Evolutionary conservation across 1,140 invertebrate species (phyloP).

Genomic region (Microplitis mediator): DNA sequence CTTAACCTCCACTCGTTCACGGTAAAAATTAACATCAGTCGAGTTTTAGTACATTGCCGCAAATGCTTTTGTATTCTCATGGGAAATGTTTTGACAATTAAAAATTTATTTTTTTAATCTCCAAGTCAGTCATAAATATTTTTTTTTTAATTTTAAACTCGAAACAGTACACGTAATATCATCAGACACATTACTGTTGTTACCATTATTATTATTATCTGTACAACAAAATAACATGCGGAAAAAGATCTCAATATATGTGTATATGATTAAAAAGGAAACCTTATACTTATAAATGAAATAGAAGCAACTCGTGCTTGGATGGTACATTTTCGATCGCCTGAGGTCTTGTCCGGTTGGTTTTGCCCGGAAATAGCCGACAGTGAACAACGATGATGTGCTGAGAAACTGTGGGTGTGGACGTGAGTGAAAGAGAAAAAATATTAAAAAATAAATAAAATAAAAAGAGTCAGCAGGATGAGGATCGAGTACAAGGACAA

Average conservation of each 20-base stretch:
- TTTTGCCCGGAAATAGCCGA: slow-evolving; percentile 22
- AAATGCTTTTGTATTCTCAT: slow-evolving; percentile 5
- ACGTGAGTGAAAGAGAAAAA: neutral
- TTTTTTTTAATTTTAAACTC: no score
- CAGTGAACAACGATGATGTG: slow-evolving; percentile 12
- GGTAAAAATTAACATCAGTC: slow-evolving; percentile 16
- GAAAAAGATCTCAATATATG: no score
- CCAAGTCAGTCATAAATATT: no score
- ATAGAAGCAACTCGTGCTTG: neutral
- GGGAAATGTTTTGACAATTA: neutral
- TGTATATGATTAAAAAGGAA: no score
- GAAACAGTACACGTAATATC: no score
- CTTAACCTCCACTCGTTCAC: neutral
- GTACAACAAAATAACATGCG: no score
- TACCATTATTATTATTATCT: no score
- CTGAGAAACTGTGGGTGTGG: no score
- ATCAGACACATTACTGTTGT: no score
- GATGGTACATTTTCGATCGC: slow-evolving; percentile 13
- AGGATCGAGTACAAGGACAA: neutral
- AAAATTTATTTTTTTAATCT: neutral
- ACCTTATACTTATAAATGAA: neutral
- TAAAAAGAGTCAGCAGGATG: neutral
- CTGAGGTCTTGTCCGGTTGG: neutral
- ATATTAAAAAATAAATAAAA: no score
- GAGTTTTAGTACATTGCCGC: neutral